These are phyloP conservation scores for Orientallactaga bullata DNA, from an alignment of 2,113 vertebrate species.

Conservation along the genomic window DNA sequence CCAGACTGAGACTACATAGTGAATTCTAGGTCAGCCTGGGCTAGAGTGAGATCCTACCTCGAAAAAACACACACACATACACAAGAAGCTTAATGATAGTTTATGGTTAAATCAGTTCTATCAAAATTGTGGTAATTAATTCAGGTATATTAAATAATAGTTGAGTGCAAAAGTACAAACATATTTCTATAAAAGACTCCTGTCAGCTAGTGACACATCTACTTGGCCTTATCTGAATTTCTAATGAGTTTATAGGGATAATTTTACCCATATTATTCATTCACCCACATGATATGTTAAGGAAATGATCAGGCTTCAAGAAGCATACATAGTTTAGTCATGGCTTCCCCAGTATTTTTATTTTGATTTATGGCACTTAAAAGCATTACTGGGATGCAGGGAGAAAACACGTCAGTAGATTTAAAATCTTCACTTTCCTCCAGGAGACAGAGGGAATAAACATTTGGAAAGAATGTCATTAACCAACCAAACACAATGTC, in stretches of 20 bases:
- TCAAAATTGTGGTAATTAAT: slow-evolving; percentile 18
- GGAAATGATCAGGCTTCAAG: slow-evolving; percentile 53
- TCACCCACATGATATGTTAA: slow-evolving; percentile 30
- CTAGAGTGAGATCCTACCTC: no score
- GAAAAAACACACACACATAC: no score
- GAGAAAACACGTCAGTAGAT: slow-evolving; percentile 44
- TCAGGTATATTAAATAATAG: background rate
- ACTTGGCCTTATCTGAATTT: background rate
- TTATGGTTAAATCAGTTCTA: slow-evolving; percentile 18
- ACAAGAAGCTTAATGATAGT: slow-evolving; percentile 30
- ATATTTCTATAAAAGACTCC: background rate
- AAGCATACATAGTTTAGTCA: slow-evolving; percentile 18
- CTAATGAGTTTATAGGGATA: slow-evolving; percentile 39
- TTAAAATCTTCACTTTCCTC: slow-evolving; percentile 49
- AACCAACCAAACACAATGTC: slow-evolving; percentile 31
- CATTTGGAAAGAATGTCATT: background rate
- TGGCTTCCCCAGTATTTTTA: slow-evolving; percentile 48
- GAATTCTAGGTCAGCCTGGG: no score
- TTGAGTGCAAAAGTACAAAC: slow-evolving; percentile 43
- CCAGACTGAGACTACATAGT: no score
- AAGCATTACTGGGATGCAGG: slow-evolving; percentile 31
- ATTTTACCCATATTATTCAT: slow-evolving; percentile 25
- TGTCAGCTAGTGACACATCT: background rate
- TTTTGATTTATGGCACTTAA: slow-evolving; percentile 59
- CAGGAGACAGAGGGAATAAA: slow-evolving; percentile 41